Base-by-base conservation (phyloP, 30 jellyfish, hydroid and myxozoan species). In the Cassiopea andromeda region DNA sequence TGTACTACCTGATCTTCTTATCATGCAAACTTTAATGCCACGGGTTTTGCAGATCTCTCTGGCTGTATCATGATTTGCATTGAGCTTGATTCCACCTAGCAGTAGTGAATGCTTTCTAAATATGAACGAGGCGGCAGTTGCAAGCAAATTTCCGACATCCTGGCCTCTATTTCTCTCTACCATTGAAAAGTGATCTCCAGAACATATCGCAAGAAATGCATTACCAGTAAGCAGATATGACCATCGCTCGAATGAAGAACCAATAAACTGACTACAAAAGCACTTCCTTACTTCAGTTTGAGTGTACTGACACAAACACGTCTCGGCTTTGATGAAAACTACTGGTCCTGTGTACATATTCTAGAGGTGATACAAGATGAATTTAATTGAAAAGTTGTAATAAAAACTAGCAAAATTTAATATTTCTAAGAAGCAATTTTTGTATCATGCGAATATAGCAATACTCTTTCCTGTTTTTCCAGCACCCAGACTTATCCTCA, bases 141-240 rank as follows among this genome's bases (percentile, higher is more conserved):
- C 93, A 18, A 85, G 16, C 1, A 60, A 73, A 46, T 75, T 58
- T 57, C 93, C 93, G 58, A 85, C 85, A 57, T 60, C 47, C 10
- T 79, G 79, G 0, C 81, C 93, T 60, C 88, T 76, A 61, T 82
- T 77, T 0, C 43, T 58, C 9, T 61, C 77, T 75, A 85, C 50
- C 81, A 85, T 85, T n/a, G 88, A 7, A 80, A 43, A 74, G 58
- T 85, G 93, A 77, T 85, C 69, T 10, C 93, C 93, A 14, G 80
- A 69, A 7, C 79, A 74, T 9, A 10, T 77, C 3, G 44, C 82
- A 1, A 73, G 73, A 73, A 16, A 27, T 47, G 78, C 1, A 15
- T 74, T 69, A 2, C 87, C 79, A 16, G 27, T 60, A n/a, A 85
- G 16, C 0, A 73, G 69, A 13, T 79, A 18, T 47, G 78, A 59